These are phyloP conservation scores for Craterocephalus amniculus DNA, from an alignment of 2,797 vertebrate genomes.

Conservation along the genomic window DNA sequence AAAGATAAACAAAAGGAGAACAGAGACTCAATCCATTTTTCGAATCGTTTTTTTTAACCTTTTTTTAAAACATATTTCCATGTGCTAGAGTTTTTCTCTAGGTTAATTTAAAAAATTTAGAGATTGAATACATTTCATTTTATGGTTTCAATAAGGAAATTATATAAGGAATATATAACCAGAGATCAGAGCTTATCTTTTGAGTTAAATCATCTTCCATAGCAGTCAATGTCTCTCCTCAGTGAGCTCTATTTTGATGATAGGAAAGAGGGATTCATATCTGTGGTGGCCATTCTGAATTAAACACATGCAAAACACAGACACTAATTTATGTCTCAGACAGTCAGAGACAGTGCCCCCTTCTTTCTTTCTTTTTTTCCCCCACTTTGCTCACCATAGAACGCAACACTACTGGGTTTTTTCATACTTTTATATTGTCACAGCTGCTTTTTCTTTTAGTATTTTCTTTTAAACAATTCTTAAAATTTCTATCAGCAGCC, in stretches of 20 bases:
- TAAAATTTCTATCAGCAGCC: constrained; percentile 8
- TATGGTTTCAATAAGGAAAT: neutral
- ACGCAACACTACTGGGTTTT: neutral
- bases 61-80: neutral
- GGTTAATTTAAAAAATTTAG: neutral
- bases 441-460: neutral
- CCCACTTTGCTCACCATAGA: constrained; percentile 5
- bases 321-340: constrained; percentile 52
- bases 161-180: neutral
- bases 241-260: constrained; percentile 50
- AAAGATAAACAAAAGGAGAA: neutral
- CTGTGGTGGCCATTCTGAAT: constrained; percentile 58
- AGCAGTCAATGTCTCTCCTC: constrained; percentile 60
- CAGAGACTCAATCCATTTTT: neutral
- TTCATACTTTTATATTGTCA: constrained; percentile 12
- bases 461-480: constrained; percentile 9
- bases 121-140: neutral
- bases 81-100: too few species aligned
- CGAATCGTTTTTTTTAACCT: too few species aligned
- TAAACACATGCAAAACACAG: constrained; percentile 60
- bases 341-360: constrained; percentile 30
- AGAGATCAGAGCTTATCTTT: constrained; percentile 21
- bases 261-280: constrained; percentile 45
- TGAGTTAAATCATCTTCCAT: constrained; percentile 52
- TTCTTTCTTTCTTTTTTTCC: constrained; percentile 13